These are phyloP conservation scores for Spea hammondii DNA, from an alignment of 2,797 vertebrate species.

Conservation along the genomic window DNA sequence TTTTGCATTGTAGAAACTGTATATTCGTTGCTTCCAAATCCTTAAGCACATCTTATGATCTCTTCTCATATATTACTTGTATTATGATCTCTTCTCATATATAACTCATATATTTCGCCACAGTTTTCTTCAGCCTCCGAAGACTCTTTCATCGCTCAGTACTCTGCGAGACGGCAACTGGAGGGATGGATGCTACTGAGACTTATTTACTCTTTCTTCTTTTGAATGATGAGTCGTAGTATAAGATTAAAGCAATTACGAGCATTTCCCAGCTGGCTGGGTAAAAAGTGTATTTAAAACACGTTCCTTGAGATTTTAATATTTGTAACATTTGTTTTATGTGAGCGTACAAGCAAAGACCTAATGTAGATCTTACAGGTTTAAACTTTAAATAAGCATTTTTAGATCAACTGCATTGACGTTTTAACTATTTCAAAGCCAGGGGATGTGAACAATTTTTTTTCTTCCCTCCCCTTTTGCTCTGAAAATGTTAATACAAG, in stretches of 20 bases:
- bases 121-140: slow-evolving; percentile 95
- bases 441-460: no score
- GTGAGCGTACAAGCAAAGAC: slow-evolving; percentile 61
- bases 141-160: slow-evolving; percentile 88
- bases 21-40: not conserved
- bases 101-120: not conserved
- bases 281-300: slow-evolving; percentile 61
- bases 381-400: slow-evolving; percentile 47
- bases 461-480: no score
- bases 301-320: slow-evolving; percentile 59
- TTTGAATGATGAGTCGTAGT: slow-evolving; percentile 44
- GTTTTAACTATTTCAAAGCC: no score
- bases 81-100: no score
- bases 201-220: slow-evolving; percentile 14
- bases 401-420: no score
- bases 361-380: slow-evolving; percentile 67
- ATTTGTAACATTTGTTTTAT: slow-evolving; percentile 55
- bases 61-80: not conserved
- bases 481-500: no score
- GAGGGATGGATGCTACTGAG: slow-evolving; percentile 97
- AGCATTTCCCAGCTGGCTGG: slow-evolving; percentile 92
- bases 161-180: slow-evolving; percentile 91
- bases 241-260: slow-evolving; percentile 54
- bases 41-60: not conserved
- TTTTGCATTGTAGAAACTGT: no score